A percentile compares a stretch with the other conserved stretches of the same genome.
phyloP scores from a whole-genome alignment of 2,888 invertebrate species.

The Willowsia nigromaculata region DNA sequence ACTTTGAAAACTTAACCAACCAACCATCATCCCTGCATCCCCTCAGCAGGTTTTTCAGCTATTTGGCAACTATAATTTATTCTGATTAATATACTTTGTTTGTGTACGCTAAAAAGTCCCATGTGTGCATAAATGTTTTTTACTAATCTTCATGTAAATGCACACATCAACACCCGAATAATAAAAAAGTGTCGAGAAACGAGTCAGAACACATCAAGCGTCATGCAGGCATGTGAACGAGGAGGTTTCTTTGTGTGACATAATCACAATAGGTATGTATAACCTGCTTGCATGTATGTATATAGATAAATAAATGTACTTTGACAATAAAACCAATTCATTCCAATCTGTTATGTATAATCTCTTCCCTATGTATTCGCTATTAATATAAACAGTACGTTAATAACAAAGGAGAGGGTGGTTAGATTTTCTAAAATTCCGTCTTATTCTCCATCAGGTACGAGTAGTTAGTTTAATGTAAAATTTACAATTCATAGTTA shows the following conservation, averaged over 20 bases:
- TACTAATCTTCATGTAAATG: neutral
- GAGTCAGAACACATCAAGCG: neutral
- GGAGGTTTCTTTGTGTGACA: neutral
- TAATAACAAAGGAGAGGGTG: too few species aligned
- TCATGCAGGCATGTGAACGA: neutral
- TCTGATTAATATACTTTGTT: conserved; percentile 5
- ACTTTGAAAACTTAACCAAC: conserved; percentile 54
- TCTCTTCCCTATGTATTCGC: too few species aligned
- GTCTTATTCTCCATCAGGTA: too few species aligned
- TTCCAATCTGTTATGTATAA: too few species aligned
- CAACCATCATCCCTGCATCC: neutral
- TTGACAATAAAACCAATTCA: too few species aligned
- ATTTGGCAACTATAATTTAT: conserved; percentile 29
- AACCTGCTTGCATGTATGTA: neutral
- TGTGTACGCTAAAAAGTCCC: neutral
- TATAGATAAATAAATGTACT: too few species aligned
- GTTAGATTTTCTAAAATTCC: too few species aligned
- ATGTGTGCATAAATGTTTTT: neutral
- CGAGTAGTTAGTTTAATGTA: too few species aligned
- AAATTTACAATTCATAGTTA: too few species aligned
- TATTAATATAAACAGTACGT: too few species aligned
- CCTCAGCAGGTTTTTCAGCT: conserved; percentile 39
- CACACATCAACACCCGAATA: conserved; percentile 9
- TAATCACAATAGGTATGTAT: neutral
- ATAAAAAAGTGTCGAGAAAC: neutral